Base-by-base conservation (phyloP, 2,113 vertebrate species). In the Cephalopholis sonnerati region DNA sequence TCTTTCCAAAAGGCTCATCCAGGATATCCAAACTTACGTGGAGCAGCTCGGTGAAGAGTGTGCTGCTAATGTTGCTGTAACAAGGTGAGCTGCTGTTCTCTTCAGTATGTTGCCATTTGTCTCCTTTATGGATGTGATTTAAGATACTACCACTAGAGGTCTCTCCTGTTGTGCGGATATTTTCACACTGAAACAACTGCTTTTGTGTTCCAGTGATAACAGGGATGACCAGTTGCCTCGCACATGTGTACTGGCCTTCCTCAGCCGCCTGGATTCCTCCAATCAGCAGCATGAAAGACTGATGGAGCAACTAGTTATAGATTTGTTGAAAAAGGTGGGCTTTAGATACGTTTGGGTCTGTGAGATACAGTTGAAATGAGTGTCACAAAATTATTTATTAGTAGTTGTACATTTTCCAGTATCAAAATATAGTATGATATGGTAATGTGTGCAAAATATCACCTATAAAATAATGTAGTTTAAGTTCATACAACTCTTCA, bases 191-290 rank as follows among this genome's bases (percentile, higher is more conserved):
- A 0, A 76, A 20, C 13, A 2, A 5, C 39, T 74, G 53, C 36
- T 73, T 77, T 92, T 12, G 2, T 92, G 79, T 95, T 92, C 24
- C 94, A 99, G 98, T 74, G 94, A 95, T 73, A 94, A 95, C 91
- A 89, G 96, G 86, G 97, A 99, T 54, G 97, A 99, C 83, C 97
- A 97, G 89, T 95, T 96, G 0, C 96, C 98, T 48, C 96, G 98
- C 15, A 88, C 96, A 29, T 97, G 96, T 90, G 96, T 94, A 6
- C 18, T 99, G 86, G 96, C 96, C 68, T 98, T 99, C 82, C 94
- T 99, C 46, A 97, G 95, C 88, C 92, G 87, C 62, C 91, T 99
- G 80, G 96, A 99, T 79, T 84, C 89, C 71, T 95, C 96, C 3
- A 86, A 95, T 85, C 46, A 3, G 6, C 91, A 94, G 65, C 97